phyloP scores from a whole-genome alignment of 2,113 vertebrate genomes.

The Nannobrachium achirus region DNA sequence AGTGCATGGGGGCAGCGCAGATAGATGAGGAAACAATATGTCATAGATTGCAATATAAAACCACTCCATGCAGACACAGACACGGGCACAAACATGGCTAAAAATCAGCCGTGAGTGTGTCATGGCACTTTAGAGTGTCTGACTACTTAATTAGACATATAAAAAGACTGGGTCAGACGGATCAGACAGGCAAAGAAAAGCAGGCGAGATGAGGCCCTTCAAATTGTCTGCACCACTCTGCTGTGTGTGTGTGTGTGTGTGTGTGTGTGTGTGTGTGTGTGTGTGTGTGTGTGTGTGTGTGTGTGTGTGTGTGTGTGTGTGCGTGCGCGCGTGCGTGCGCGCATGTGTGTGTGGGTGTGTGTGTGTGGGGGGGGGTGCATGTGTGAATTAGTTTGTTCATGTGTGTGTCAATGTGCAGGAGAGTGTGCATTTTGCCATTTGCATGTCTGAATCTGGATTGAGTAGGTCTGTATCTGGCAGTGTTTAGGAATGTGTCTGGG shows the following conservation, averaged over 20 bases:
- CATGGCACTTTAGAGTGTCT: slow-evolving; percentile 75
- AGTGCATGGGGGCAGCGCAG: slow-evolving; percentile 29
- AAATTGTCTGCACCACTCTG: slow-evolving; percentile 69
- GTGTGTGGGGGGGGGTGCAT: slow-evolving; percentile 5
- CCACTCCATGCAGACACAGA: slow-evolving; percentile 57
- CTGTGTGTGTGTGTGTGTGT: slow-evolving; percentile 6
- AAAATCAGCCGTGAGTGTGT: slow-evolving; percentile 74
- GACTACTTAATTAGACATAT: slow-evolving; percentile 79
- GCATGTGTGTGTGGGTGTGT: slow-evolving; percentile 47
- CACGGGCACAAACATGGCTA: slow-evolving; percentile 67
- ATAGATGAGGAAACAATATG: slow-evolving; percentile 66
- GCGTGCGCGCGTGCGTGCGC: slow-evolving; percentile 53
- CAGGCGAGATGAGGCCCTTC: slow-evolving; percentile 77
- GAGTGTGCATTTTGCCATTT: slow-evolving; percentile 55
- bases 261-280: neutral
- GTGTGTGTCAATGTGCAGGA: slow-evolving; percentile 36
- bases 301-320: slow-evolving; percentile 45
- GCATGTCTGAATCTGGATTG: slow-evolving; percentile 61
- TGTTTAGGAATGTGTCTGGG: slow-evolving; percentile 51
- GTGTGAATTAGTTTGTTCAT: slow-evolving; percentile 42
- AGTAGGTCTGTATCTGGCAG: slow-evolving; percentile 21
- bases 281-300: no score
- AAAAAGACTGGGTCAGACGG: slow-evolving; percentile 72
- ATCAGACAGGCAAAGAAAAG: slow-evolving; percentile 77
- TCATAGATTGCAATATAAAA: slow-evolving; percentile 60